Conservation (phyloP, 1,140 invertebrate genomes). For the Cryptotermes secundus region DNA sequence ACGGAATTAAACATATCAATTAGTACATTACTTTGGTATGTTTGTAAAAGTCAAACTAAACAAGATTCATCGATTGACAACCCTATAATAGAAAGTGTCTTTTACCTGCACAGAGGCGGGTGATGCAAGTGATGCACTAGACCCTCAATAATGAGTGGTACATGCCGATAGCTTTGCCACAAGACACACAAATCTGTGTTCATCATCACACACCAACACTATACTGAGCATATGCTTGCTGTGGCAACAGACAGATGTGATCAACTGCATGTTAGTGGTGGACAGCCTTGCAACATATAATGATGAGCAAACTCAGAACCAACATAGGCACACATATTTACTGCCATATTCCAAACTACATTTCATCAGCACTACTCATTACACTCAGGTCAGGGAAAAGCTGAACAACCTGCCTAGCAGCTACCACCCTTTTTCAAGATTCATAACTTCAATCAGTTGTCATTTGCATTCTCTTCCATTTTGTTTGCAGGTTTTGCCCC, state of each 20-base stretch:
- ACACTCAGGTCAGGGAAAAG: too few species aligned
- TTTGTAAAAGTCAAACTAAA: too few species aligned
- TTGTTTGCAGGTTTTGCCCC: too few species aligned
- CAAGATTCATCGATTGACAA: constrained; percentile 2
- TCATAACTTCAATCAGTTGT: background rate
- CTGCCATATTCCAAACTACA: background rate
- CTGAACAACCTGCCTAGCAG: too few species aligned
- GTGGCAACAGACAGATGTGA: background rate
- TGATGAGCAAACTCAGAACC: background rate
- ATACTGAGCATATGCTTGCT: constrained; percentile 6
- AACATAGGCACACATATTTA: background rate
- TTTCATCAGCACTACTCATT: too few species aligned
- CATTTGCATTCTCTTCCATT: too few species aligned
- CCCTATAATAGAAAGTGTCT: background rate
- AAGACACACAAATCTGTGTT: constrained; percentile 12
- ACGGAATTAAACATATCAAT: too few species aligned
- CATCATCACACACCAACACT: constrained; percentile 3
- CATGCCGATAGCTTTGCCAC: constrained; percentile 17
- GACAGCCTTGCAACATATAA: background rate
- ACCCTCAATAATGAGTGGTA: background rate
- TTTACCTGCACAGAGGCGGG: background rate
- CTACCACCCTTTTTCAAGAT: background rate
- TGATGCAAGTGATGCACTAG: background rate
- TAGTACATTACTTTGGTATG: too few species aligned
- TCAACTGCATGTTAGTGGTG: constrained; percentile 14